A percentile compares a stretch with the other conserved stretches of the same genome.
These are phyloP conservation scores for Fratercula arctica DNA, from an alignment of 2,797 vertebrate genomes.

Conservation along the genomic window DNA sequence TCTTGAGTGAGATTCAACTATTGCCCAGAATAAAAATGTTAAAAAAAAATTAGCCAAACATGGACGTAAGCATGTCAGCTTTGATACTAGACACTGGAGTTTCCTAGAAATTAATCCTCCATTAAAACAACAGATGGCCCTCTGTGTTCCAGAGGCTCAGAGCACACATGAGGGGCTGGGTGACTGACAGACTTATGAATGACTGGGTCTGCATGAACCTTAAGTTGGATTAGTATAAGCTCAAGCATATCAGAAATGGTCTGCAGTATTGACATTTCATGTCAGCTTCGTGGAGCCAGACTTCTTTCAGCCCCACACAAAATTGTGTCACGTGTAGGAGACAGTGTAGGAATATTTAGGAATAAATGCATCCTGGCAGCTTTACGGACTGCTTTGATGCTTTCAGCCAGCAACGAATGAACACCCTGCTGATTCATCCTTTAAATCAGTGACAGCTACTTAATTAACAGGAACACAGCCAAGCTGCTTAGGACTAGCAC, in stretches of 20 bases:
- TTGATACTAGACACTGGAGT: conserved; percentile 15
- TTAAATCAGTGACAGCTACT: conserved; percentile 40
- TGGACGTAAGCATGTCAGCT: conserved; percentile 23
- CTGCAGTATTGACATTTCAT: conserved; percentile 24
- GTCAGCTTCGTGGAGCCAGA: not conserved
- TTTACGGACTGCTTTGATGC: conserved; percentile 13
- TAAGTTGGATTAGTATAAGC: conserved; percentile 87
- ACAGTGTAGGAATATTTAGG: not conserved
- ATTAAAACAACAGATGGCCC: conserved; percentile 79
- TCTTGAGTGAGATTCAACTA: not conserved
- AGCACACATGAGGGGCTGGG: conserved; percentile 48
- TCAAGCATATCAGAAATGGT: conserved; percentile 79
- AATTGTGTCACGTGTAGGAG: not conserved
- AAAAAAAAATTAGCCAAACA: not conserved
- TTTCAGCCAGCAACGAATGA: conserved; percentile 13
- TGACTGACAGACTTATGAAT: conserved; percentile 82
- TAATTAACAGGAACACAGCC: conserved; percentile 40
- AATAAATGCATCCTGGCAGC: conserved; percentile 10
- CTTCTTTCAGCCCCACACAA: not conserved
- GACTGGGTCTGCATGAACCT: conserved; percentile 79
- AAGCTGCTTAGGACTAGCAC: conserved; percentile 28
- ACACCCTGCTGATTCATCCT: conserved; percentile 45
- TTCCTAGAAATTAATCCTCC: conserved; percentile 83
- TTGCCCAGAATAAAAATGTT: not conserved
- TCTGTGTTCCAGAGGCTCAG: conserved; percentile 40